These are phyloP conservation scores for Pediacus dermestoides DNA, from an alignment of 2,888 invertebrate genomes.

Conservation along the genomic window DNA sequence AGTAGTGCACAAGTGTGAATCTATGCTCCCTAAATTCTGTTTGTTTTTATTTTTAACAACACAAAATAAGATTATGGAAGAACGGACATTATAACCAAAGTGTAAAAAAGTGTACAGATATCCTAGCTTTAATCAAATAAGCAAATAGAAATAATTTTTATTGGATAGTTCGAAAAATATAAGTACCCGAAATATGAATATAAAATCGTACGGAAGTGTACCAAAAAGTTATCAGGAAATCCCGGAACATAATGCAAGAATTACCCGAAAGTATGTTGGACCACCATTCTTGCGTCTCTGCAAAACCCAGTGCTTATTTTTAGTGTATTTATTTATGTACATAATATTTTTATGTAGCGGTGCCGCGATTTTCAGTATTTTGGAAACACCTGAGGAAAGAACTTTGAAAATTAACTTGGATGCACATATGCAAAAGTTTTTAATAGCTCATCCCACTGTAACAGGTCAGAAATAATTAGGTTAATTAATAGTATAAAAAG, in stretches of 20 bases:
- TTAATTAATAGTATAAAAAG: conserved; percentile 1
- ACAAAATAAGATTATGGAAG: too few relatives aligned
- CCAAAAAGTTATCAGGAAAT: too few relatives aligned
- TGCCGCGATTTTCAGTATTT: conserved; percentile 61
- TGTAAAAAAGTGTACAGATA: background rate
- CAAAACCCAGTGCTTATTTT: conserved; percentile 55
- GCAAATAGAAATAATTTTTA: too few relatives aligned
- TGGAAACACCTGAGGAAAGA: conserved; percentile 64
- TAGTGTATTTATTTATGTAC: conserved; percentile 58
- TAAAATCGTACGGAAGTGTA: too few relatives aligned
- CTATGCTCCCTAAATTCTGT: too few relatives aligned
- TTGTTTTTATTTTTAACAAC: too few relatives aligned
- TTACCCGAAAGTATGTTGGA: conserved; percentile 14
- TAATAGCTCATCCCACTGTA: conserved; percentile 58
- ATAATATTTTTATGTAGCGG: conserved; percentile 62
- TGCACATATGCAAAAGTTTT: conserved; percentile 56
- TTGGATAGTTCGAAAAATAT: too few relatives aligned
- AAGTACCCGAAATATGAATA: too few relatives aligned
- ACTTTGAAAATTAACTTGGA: conserved; percentile 54
- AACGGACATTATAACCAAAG: conserved; percentile 21
- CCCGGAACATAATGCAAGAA: conserved; percentile 5
- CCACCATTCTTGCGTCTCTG: conserved; percentile 51
- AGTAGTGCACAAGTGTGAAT: too few relatives aligned
- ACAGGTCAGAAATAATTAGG: conserved; percentile 57
- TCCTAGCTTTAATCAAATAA: too few relatives aligned